Evolutionary conservation across 2,888 invertebrate genomes (phyloP).

Genomic region (Cephus sareptanus): DNA sequence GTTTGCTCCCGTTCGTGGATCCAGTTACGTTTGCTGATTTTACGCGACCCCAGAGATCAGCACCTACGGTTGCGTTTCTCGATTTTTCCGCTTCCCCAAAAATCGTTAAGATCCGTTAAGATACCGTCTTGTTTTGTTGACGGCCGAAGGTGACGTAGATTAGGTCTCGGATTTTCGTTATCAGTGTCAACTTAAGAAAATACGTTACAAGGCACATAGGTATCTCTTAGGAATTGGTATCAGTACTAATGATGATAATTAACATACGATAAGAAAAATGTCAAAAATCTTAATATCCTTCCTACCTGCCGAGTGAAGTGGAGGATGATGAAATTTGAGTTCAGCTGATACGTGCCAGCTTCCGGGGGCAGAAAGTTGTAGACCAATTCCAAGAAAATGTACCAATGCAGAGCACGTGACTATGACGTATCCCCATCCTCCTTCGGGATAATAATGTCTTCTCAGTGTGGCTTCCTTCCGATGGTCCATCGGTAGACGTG

Average conservation of each 20-base stretch:
- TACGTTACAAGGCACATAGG: too few species aligned
- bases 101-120: too few species aligned
- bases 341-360: constrained; percentile 69
- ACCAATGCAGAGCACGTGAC: constrained; percentile 79
- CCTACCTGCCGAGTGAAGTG: constrained; percentile 76
- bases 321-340: constrained; percentile 72
- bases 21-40: too few species aligned
- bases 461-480: constrained; percentile 67
- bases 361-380: constrained; percentile 71
- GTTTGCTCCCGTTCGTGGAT: too few species aligned
- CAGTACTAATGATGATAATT: background rate
- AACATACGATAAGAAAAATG: background rate
- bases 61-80: too few species aligned
- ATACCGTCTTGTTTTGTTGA: too few species aligned
- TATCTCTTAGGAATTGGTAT: background rate
- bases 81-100: too few species aligned
- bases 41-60: too few species aligned
- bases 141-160: too few species aligned
- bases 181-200: too few species aligned
- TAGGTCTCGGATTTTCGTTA: too few species aligned
- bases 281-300: background rate
- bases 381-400: constrained; percentile 80
- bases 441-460: constrained; percentile 86
- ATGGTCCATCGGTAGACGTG: constrained; percentile 33
- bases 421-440: constrained; percentile 89